Base-by-base conservation (phyloP, 2,113 vertebrate species). In the Salminus brasiliensis region DNA sequence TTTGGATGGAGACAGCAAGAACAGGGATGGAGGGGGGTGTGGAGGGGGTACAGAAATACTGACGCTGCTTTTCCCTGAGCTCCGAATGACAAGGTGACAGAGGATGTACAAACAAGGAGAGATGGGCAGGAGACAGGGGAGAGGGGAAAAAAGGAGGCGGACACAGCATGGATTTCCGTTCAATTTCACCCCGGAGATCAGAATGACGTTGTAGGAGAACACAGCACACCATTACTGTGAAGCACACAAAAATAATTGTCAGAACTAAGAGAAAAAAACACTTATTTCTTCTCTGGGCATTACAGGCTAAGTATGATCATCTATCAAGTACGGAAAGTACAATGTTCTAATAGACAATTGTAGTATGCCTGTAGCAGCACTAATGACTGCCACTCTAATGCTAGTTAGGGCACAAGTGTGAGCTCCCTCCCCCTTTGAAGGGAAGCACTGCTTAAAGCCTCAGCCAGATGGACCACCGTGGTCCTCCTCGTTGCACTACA, bases 401-500 rank as follows among this genome's bases (percentile, higher is more conserved):
- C 53, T 34, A 63, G 75, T 74, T 36, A 55, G 55, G 23, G 15
- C 47, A 72, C 71, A 32, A 25, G 71, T 4, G 34, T 78, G 32
- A 66, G 82, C 82, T 68, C 68, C 73, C 69, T 67, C 52, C 74
- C 62, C 52, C 74, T 80, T 79, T 66, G 81, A 66, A 81, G 84
- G 83, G 68, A 86, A 60, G 82, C 72, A 72, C 86, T 88, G 88
- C 91, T 91, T 91, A 92, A 94, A 91, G 83, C 87, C 86, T 76
- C 36, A 57, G 86, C 87, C 93, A 94, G 92, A 94, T 94, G 93
- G 92, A 92, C 89, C 91, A 83, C 91, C 91, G 91, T 85, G 81
- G 90, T 92, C 76, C 53, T 87, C 87, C 90, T 86, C 85, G 76
- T 87, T 85, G 85, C 82, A 67, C 87, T 89, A 81, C 87, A 90